Percentiles rank a stretch among this genome's conserved stretches.
These are phyloP conservation scores for Prunella himalayana DNA, from an alignment of 2,113 vertebrate genomes.

Conservation along the genomic window DNA sequence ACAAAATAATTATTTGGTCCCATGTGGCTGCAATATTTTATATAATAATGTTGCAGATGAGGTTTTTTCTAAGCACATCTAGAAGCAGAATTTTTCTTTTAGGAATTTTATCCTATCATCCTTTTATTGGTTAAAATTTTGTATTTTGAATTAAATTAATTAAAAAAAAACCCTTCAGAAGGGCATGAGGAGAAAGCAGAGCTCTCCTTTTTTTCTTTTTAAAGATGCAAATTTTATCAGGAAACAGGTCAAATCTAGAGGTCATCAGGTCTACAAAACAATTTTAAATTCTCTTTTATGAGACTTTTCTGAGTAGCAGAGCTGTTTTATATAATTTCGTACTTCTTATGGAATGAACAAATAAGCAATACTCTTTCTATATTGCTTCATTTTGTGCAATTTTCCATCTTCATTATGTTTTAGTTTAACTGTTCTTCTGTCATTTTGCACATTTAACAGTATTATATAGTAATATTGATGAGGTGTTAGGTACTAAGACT, in stretches of 20 bases:
- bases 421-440: constrained; percentile 15
- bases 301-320: background rate
- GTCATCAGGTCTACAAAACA: background rate
- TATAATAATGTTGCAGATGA: background rate
- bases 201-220: background rate
- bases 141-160: background rate
- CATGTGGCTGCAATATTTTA: background rate
- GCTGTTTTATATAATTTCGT: background rate
- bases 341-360: background rate
- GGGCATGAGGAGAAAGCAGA: background rate
- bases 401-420: constrained; percentile 1
- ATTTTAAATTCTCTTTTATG: background rate
- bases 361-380: constrained; percentile 1
- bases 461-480: constrained; percentile 29
- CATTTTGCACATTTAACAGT: background rate
- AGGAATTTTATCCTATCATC: background rate
- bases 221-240: background rate
- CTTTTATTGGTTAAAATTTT: background rate
- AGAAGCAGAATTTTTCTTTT: background rate
- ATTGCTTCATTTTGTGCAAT: background rate
- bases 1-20: background rate
- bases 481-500: constrained; percentile 7
- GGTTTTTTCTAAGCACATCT: background rate
- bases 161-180: background rate
- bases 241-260: background rate